Evolutionary conservation across 2,797 vertebrate genomes (phyloP).

Genomic region (Pseudomugil gertrudae): DNA sequence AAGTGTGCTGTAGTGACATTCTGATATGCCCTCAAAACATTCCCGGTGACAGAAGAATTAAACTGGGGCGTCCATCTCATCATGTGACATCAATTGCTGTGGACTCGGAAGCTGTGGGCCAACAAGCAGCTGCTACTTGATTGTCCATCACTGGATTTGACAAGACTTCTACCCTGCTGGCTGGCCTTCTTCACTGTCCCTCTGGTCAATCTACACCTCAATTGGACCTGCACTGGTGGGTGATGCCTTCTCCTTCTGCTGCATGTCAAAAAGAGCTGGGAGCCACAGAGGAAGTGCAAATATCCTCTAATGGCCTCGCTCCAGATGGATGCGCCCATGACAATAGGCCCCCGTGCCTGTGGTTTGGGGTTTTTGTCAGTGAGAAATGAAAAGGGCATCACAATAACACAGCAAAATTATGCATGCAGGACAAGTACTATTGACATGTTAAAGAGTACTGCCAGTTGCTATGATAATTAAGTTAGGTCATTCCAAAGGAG

Average conservation of each 20-base stretch:
- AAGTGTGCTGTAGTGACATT: conserved; percentile 79
- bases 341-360: conserved; percentile 83
- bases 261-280: conserved; percentile 85
- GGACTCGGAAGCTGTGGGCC: conserved; percentile 58
- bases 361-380: conserved; percentile 79
- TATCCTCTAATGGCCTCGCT: conserved; percentile 87
- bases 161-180: conserved; percentile 76
- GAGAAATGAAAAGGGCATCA: conserved; percentile 77
- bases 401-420: conserved; percentile 85
- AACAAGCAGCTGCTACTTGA: conserved; percentile 67
- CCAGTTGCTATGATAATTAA: conserved; percentile 83
- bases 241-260: conserved; percentile 78
- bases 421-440: conserved; percentile 82
- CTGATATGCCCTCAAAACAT: conserved; percentile 74
- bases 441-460: conserved; percentile 84
- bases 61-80: conserved; percentile 61
- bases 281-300: conserved; percentile 87
- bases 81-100: conserved; percentile 73
- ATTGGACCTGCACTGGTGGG: conserved; percentile 76
- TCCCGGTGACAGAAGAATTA: conserved; percentile 71
- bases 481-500: conserved; percentile 78
- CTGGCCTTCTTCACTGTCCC: conserved; percentile 71
- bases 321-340: conserved; percentile 86
- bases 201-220: conserved; percentile 83
- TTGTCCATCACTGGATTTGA: conserved; percentile 79